Percentiles rank a stretch among this genome's conserved stretches.
Evolutionary conservation across 2,797 vertebrate genomes (phyloP).

Genomic region (Phyllotis vaccarum): DNA sequence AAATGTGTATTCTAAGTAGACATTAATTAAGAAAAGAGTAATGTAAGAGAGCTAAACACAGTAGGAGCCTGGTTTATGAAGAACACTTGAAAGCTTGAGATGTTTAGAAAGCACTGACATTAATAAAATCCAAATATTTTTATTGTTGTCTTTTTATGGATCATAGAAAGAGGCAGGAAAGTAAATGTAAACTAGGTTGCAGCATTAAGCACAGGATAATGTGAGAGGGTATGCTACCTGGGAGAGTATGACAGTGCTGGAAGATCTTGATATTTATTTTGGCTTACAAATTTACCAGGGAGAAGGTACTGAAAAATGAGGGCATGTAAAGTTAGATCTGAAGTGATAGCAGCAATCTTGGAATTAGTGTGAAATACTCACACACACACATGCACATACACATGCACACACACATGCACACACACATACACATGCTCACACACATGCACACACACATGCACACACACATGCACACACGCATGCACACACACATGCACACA

Average conservation of each 20-base stretch:
- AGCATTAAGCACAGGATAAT: neutral
- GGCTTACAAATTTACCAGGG: neutral
- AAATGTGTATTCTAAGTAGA: neutral
- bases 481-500: neutral
- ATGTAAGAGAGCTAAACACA: neutral
- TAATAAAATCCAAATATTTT: slow-evolving; percentile 7
- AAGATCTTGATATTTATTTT: neutral
- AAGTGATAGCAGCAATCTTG: neutral
- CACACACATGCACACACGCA: neutral
- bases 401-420: neutral
- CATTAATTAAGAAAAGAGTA: neutral
- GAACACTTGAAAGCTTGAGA: neutral
- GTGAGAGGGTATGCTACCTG: neutral
- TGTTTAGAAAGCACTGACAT: neutral
- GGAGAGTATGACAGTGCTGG: neutral
- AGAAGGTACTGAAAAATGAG: neutral
- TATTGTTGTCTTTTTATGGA: neutral
- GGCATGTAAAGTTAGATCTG: neutral
- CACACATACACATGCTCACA: no score
- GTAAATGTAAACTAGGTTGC: neutral
- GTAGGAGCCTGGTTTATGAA: neutral
- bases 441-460: neutral
- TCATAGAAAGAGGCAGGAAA: neutral
- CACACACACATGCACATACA: neutral
- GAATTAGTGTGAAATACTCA: neutral